A percentile compares a stretch with the other conserved stretches of the same genome.
Conservation (phyloP, 2,888 invertebrate genomes). For the Gymnoscelis rufifasciata region DNA sequence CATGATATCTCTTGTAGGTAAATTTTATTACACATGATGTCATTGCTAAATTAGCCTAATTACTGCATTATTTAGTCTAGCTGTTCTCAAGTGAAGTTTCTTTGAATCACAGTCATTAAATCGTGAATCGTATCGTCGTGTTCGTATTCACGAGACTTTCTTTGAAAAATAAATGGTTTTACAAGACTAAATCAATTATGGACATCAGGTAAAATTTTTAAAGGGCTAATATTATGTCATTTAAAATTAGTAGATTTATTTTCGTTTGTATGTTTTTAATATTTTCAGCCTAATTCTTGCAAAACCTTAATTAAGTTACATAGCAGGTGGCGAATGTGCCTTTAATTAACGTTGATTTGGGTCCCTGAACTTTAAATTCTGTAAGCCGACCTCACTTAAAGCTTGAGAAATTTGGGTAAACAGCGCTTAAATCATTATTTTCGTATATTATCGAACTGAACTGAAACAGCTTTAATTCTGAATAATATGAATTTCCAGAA, state of each 20-base stretch:
- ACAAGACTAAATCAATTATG: too few species aligned
- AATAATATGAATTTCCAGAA: neutral
- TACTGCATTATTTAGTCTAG: too few species aligned
- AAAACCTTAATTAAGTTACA: slow-evolving; percentile 17
- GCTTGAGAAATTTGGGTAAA: slow-evolving; percentile 2
- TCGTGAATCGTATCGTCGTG: too few species aligned
- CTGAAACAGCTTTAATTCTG: neutral
- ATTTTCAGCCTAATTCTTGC: too few species aligned
- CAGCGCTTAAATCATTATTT: neutral
- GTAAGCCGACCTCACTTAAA: slow-evolving; percentile 20
- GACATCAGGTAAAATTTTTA: too few species aligned
- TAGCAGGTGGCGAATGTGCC: slow-evolving; percentile 6
- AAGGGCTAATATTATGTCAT: too few species aligned
- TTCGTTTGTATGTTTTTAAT: too few species aligned
- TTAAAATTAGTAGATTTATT: too few species aligned
- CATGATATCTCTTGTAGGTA: neutral
- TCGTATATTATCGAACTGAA: neutral
- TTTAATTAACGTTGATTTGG: slow-evolving; percentile 11
- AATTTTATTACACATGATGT: neutral
- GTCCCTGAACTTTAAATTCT: slow-evolving; percentile 19
- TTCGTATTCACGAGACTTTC: too few species aligned
- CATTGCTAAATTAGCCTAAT: neutral
- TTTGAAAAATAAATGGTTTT: too few species aligned
- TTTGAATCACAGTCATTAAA: neutral
- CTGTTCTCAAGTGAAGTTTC: neutral